Conservation (phyloP, 2,797 vertebrate genomes). For the Chelonia mydas region DNA sequence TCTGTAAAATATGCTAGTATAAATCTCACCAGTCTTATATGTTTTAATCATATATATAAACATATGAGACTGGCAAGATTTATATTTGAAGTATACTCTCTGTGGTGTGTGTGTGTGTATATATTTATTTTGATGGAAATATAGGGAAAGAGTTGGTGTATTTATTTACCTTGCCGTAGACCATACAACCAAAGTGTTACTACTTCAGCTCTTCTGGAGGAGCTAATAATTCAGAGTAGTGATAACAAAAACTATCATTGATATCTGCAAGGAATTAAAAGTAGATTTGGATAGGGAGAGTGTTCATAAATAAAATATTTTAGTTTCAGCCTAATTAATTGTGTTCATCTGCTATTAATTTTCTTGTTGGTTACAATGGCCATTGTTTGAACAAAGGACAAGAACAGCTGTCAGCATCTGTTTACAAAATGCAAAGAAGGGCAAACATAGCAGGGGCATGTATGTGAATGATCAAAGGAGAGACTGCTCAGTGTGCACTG, state of each 20-base stretch:
- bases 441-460: conserved; percentile 1
- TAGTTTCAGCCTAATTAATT: conserved; percentile 16
- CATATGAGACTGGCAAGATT: no score
- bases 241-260: neutral
- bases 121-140: neutral
- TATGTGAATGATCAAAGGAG: conserved; percentile 13
- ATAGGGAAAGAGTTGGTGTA: neutral
- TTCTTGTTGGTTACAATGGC: conserved; percentile 18
- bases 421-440: conserved; percentile 65
- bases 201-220: neutral
- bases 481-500: neutral
- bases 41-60: neutral
- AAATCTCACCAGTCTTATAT: neutral
- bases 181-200: neutral
- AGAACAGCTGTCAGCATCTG: conserved; percentile 43
- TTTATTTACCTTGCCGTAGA: neutral
- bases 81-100: no score
- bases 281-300: neutral
- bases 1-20: neutral
- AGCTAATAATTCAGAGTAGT: neutral
- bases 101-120: no score
- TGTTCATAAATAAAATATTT: neutral
- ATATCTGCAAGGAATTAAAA: neutral
- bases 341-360: neutral
- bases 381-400: conserved; percentile 23